Base-by-base conservation (phyloP, 2,797 vertebrate genomes). In the Cirrhinus mrigala region DNA sequence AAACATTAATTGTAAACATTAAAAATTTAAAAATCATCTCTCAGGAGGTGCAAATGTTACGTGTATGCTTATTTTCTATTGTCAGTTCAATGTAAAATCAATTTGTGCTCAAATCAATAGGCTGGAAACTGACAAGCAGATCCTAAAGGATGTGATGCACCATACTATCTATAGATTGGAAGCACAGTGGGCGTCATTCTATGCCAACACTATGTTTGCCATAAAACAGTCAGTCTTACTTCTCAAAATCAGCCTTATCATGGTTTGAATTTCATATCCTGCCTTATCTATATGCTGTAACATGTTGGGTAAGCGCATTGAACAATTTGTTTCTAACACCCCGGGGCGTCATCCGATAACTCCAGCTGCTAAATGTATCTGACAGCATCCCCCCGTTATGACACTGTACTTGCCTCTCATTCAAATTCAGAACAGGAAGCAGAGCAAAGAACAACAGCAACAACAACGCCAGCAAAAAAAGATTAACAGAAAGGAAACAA, bases 301-400 rank as follows among this genome's bases (percentile, higher is more conserved):
- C 77, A 79, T 82, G 71, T 62, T 79, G 40, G 62, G 78, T 37
- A 27, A 82, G 40, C 37, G 7, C 70, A 81, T 83, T 77, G 62
- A 84, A 86, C 88, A 85, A 81, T 87, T 84, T 82, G 73, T 82
- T 70, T 86, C 73, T 62, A 74, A 81, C 62, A 85, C 82, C 87
- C 87, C 20, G 54, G 46, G 71, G 89, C 87, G 29, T 46, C 44
- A 64, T 87, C 73, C 48, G 24, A 90, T 87, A 73, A 86, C 87
- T 90, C 62, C 44, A 85, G 52, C 82, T 86, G 81, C 89, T 90
- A 88, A 91, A 90, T 82, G 88, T 81, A 87, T 87, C 82, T 86
- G 84, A 90, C 88, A 89, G 82, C 86, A 86, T 87, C 83, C 85
- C 83, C 74, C 79, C 73, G 76, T 88, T 88, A 87, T 87, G 56